Conservation (phyloP, 2,113 vertebrate genomes). For the Dromas ardeola region DNA sequence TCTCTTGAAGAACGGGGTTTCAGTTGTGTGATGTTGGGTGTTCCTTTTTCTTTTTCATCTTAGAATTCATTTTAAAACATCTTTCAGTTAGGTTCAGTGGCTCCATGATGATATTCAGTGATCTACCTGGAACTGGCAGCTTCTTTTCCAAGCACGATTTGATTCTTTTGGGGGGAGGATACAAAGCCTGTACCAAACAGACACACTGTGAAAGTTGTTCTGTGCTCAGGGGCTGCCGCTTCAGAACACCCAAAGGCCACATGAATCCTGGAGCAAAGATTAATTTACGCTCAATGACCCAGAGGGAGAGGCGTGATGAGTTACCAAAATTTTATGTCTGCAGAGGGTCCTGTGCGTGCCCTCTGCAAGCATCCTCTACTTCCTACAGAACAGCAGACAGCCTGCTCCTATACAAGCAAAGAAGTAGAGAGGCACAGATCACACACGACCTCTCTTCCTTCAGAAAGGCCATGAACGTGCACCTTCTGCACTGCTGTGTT, state of each 20-base stretch:
- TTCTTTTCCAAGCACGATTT: neutral
- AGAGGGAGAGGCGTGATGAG: neutral
- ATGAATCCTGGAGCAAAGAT: neutral
- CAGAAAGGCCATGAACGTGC: neutral
- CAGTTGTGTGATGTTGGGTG: neutral
- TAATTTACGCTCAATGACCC: neutral
- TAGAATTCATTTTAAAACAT: conserved; percentile 3
- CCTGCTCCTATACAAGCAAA: neutral
- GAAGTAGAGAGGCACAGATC: neutral
- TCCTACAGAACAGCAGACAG: neutral
- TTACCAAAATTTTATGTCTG: neutral
- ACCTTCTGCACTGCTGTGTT: neutral
- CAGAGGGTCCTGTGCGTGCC: neutral
- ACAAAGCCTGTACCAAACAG: neutral
- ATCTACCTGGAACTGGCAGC: neutral
- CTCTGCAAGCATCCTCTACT: neutral
- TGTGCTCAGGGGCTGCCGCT: neutral
- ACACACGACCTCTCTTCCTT: neutral
- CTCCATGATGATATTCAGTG: neutral
- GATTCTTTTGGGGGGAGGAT: neutral
- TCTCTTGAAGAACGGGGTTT: neutral
- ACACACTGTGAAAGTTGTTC: neutral
- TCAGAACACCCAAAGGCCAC: neutral
- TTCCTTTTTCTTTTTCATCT: neutral
- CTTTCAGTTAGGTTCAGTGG: neutral